Evolutionary conservation across 2,797 vertebrate genomes (phyloP).

Genomic region (Alauda arvensis): DNA sequence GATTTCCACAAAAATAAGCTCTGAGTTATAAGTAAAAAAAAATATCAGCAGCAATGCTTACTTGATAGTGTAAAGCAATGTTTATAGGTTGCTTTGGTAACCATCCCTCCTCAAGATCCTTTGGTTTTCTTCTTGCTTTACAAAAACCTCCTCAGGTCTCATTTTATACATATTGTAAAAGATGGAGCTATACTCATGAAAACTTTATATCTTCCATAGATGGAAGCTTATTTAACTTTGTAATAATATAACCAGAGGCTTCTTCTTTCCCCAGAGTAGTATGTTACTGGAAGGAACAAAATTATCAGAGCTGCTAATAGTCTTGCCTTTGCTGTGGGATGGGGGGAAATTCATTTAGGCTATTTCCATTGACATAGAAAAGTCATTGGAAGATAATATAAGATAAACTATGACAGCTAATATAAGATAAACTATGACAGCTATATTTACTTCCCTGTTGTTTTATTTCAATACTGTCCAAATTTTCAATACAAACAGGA

Average conservation of each 20-base stretch:
- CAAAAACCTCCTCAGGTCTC: background rate
- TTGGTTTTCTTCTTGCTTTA: background rate
- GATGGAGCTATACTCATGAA: background rate
- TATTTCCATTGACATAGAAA: background rate
- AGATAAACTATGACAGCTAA: no score
- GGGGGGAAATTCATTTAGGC: background rate
- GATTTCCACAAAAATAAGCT: background rate
- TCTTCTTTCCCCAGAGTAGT: background rate
- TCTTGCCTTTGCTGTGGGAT: background rate
- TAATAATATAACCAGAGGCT: background rate
- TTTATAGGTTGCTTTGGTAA: background rate
- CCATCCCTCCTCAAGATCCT: background rate
- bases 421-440: background rate
- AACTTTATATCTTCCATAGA: background rate
- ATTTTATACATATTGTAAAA: slow-evolving; percentile 17
- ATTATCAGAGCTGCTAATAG: background rate
- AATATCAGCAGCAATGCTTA: background rate
- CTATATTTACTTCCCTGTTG: background rate
- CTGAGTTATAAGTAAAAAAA: background rate
- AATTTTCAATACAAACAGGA: background rate
- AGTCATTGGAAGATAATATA: background rate
- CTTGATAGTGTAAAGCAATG: background rate
- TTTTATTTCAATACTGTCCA: background rate
- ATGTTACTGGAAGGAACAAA: background rate
- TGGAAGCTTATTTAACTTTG: slow-evolving; percentile 3